A percentile compares a stretch with the other conserved stretches of the same genome.
Conservation (phyloP, 2,888 invertebrate genomes). For the Hyppa rectilinea region DNA sequence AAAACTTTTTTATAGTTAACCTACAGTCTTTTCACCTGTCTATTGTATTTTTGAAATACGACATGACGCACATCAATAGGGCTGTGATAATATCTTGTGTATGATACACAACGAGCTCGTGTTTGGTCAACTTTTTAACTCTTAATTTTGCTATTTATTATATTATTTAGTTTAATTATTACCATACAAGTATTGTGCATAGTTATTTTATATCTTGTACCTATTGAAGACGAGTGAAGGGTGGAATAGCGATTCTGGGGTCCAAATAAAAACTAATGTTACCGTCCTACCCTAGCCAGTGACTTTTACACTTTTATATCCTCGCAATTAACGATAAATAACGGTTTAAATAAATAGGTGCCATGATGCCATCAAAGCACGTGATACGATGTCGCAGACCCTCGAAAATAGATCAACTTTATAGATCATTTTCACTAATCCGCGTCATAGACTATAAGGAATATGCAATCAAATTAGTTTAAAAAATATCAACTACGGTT, state of each 20-base stretch:
- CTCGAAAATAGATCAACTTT: constrained; percentile 67
- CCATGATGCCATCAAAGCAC: constrained; percentile 72
- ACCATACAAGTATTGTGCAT: constrained; percentile 88
- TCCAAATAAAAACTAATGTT: constrained; percentile 78
- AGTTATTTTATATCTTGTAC: constrained; percentile 79
- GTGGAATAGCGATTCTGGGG: constrained; percentile 71
- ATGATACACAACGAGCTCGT: constrained; percentile 74
- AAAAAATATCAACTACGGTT: constrained; percentile 17
- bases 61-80: constrained; percentile 86
- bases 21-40: constrained; percentile 72
- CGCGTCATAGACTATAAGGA: constrained; percentile 70
- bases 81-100: constrained; percentile 87
- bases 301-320: constrained; percentile 71
- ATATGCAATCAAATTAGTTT: constrained; percentile 13
- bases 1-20: constrained; percentile 41
- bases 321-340: constrained; percentile 58
- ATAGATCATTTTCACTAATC: constrained; percentile 61
- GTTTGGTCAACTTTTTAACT: constrained; percentile 78
- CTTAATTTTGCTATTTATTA: constrained; percentile 71
- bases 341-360: constrained; percentile 56
- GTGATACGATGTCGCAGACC: constrained; percentile 65
- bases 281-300: constrained; percentile 86
- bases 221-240: constrained; percentile 78
- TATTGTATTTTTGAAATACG: constrained; percentile 70
- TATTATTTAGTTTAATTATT: constrained; percentile 74